Base-by-base conservation (phyloP, 2,113 vertebrate genomes). In the Poeciliopsis turrubarensis region DNA sequence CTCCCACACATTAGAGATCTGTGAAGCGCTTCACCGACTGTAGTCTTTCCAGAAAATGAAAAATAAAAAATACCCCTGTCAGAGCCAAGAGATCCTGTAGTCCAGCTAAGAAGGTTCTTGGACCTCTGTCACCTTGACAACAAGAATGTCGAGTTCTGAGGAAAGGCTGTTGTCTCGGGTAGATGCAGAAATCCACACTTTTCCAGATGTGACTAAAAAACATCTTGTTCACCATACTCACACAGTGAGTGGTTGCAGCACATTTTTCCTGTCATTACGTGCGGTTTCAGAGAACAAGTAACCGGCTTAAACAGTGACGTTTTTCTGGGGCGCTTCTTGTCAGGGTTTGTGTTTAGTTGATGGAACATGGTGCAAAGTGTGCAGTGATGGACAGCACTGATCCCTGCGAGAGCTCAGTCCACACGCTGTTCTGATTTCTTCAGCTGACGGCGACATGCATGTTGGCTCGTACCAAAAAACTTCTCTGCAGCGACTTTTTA, bases 1-100 rank as follows among this genome's bases (percentile, higher is more conserved):
- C 86, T 84, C 89, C 87, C 87, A 92, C 87, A 83, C 84, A 87
- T 83, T 88, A 77, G 84, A 84, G 86, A 88, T 86, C 86, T 90
- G 86, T 92, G 84, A 89, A 86, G 78, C 71, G 81, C 71, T 70
- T 81, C 77, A 74, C 80, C 79, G 85, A 90, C 75, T 83, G 71
- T 87, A 73, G 83, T 79, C 64, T 80, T 71, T 80, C 85, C 80
- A 84, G 78, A 80, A 80, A 85, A 76, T 67, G 80, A 76, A 79
- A 37, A 37, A 37, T 34, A 34, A 37, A 72, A 79, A 75, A 65
- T 65, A 17, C 44, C 80, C 29, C 72, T 60, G 60, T 74, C 26
- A 72, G 60, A 54, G 75, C 85, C 72, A 77, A 80, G 62, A 72
- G 78, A 73, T 41, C 13, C 65, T 80, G 76, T 69, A 39, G 75